These are phyloP conservation scores for Trichogramma dendrolimi DNA, from an alignment of 2,888 invertebrate species.

Conservation along the genomic window DNA sequence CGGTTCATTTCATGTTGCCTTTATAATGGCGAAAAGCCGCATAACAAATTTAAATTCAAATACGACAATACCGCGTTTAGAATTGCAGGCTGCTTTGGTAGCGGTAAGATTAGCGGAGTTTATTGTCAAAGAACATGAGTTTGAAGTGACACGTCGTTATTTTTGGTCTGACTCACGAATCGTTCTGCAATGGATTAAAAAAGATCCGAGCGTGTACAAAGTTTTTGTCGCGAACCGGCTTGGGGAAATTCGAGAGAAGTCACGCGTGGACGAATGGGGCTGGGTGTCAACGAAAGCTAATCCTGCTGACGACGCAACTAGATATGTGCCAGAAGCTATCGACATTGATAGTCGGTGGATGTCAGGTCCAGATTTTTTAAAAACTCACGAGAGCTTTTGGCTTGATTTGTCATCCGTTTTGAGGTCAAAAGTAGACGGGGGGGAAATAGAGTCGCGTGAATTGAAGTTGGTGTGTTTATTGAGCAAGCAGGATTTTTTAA, in stretches of 20 bases:
- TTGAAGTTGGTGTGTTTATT: neutral
- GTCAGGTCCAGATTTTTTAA: neutral
- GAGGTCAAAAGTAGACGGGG: too few relatives aligned
- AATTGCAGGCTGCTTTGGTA: neutral
- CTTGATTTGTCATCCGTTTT: neutral
- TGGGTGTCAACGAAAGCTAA: too few relatives aligned
- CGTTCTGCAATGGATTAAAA: neutral
- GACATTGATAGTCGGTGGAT: neutral
- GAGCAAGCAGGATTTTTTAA: neutral
- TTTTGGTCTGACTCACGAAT: neutral
- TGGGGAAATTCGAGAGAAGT: neutral
- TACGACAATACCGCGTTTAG: neutral
- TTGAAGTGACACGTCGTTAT: neutral
- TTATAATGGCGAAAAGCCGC: neutral
- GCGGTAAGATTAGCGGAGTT: neutral
- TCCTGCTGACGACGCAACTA: neutral
- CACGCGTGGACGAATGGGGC: neutral
- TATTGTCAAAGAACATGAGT: neutral
- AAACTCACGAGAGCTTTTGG: neutral
- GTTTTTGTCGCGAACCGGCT: neutral
- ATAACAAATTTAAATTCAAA: neutral
- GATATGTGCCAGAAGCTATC: neutral
- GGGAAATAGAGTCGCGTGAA: neutral
- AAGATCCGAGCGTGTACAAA: neutral
- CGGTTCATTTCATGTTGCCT: neutral